phyloP scores from a whole-genome alignment of 2,797 vertebrate genomes.

The Spatula clypeata region DNA sequence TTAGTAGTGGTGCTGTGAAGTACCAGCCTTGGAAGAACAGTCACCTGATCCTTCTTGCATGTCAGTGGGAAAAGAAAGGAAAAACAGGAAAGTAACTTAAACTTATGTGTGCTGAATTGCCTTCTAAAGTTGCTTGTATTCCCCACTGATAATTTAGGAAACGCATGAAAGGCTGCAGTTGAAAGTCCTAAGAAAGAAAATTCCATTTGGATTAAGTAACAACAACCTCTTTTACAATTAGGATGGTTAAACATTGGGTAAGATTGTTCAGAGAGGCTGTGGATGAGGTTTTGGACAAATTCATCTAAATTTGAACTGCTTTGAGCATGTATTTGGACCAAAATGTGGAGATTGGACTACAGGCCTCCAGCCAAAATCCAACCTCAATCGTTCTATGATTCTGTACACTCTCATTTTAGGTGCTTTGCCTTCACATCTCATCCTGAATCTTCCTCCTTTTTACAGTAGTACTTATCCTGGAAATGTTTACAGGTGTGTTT shows the following conservation, averaged over 20 bases:
- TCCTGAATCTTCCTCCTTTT: neutral
- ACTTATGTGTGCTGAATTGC: neutral
- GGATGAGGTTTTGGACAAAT: neutral
- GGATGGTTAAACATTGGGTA: neutral
- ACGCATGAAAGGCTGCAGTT: neutral
- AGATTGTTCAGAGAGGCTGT: neutral
- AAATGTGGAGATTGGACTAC: neutral
- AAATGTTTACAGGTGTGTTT: neutral
- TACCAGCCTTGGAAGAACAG: neutral
- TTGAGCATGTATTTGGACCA: neutral
- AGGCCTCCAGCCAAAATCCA: neutral
- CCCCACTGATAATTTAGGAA: neutral
- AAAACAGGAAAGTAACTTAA: neutral
- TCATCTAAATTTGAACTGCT: neutral
- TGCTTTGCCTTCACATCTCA: neutral
- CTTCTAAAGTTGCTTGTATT: neutral
- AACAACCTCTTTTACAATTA: neutral
- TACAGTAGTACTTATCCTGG: neutral
- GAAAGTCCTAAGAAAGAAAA: neutral
- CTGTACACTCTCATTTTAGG: neutral
- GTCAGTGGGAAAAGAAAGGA: neutral
- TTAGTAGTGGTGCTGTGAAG: neutral
- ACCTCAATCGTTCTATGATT: neutral
- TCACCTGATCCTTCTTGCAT: neutral
- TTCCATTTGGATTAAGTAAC: neutral